A percentile compares a stretch with the other conserved stretches of the same genome.
Evolutionary conservation across 1,140 invertebrate genomes (phyloP).

Genomic region (Gonioctena quinquepunctata): DNA sequence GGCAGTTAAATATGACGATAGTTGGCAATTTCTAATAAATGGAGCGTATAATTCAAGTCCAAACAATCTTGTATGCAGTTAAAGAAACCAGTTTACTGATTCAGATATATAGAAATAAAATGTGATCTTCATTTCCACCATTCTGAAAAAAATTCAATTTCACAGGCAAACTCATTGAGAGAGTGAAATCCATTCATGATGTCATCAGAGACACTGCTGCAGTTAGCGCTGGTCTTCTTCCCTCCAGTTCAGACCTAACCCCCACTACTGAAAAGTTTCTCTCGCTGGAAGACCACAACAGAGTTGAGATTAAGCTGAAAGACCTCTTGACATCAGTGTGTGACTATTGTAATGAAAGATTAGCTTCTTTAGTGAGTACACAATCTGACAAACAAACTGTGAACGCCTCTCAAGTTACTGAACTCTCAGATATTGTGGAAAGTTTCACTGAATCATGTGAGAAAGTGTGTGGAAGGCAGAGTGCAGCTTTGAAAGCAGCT

Average conservation of each 20-base stretch:
- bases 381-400: constrained; percentile 72
- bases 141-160: too few relatives aligned
- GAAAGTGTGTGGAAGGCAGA: constrained; percentile 76
- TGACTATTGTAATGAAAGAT: constrained; percentile 89
- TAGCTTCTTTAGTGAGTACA: constrained; percentile 82
- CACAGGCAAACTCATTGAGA: constrained; percentile 61
- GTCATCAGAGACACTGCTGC: constrained; percentile 71
- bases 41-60: too few relatives aligned
- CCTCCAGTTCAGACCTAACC: background rate
- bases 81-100: too few relatives aligned
- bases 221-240: constrained; percentile 59
- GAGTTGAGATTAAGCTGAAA: constrained; percentile 70
- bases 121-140: too few relatives aligned
- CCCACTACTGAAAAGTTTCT: constrained; percentile 66
- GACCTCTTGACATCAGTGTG: constrained; percentile 80
- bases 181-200: constrained; percentile 71
- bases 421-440: constrained; percentile 79
- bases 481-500: constrained; percentile 78
- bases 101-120: too few relatives aligned
- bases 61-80: too few relatives aligned
- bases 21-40: too few relatives aligned
- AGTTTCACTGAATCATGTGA: constrained; percentile 77
- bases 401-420: constrained; percentile 76
- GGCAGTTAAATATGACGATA: too few relatives aligned
- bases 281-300: constrained; percentile 68